Conservation (phyloP, 2,797 vertebrate genomes). For the Thamnophis elegans region DNA sequence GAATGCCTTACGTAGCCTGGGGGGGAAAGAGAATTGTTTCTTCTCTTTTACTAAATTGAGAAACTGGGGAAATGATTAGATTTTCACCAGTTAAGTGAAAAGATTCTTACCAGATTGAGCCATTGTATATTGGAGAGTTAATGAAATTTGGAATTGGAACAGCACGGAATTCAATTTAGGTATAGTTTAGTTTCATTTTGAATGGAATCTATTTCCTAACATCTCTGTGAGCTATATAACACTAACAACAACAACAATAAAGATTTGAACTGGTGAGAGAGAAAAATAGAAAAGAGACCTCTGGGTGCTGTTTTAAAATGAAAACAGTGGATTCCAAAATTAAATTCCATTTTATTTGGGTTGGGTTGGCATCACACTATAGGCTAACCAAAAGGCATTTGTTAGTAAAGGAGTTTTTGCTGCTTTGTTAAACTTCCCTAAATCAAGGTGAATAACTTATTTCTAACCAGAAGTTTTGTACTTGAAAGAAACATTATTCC, state of each 20-base stretch:
- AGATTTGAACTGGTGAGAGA: neutral
- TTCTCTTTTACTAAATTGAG: neutral
- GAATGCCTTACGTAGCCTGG: neutral
- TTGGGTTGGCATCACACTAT: neutral
- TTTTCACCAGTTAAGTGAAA: neutral
- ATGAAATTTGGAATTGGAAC: neutral
- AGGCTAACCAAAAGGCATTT: neutral
- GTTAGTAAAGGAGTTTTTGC: neutral
- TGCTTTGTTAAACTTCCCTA: neutral
- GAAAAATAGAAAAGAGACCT: neutral
- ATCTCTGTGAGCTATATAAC: neutral
- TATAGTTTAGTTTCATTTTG: neutral
- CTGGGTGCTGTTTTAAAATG: neutral
- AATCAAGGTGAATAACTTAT: neutral
- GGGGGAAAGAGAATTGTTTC: neutral
- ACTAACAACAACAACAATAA: neutral
- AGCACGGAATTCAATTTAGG: neutral
- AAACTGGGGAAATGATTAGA: neutral
- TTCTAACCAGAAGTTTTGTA: neutral
- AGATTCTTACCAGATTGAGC: neutral
- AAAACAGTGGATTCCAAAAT: neutral
- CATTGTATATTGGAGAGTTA: neutral
- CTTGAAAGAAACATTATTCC: neutral
- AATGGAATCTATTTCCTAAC: neutral
- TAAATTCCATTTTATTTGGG: neutral